Conservation (phyloP, 2,888 invertebrate genomes). For the Nomada hirtipes region DNA sequence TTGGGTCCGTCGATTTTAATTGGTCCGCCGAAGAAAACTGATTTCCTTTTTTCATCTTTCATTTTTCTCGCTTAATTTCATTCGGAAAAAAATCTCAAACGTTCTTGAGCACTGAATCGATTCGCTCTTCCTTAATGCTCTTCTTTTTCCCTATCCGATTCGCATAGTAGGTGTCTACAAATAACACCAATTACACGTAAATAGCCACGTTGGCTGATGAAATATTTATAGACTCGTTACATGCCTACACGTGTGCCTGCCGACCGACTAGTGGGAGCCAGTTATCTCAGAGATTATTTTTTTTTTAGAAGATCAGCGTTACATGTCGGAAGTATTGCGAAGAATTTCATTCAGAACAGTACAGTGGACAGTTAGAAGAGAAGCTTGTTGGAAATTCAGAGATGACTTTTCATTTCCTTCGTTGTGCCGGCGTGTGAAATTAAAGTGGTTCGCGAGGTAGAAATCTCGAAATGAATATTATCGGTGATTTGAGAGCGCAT, state of each 20-base stretch:
- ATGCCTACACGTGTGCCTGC: not conserved
- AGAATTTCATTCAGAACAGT: no score
- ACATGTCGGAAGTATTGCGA: no score
- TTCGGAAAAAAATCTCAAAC: no score
- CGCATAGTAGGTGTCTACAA: constrained; percentile 14
- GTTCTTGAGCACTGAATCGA: constrained; percentile 21
- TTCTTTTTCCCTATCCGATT: constrained; percentile 15
- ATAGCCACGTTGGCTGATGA: constrained; percentile 26
- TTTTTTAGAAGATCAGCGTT: not conserved
- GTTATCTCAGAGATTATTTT: no score
- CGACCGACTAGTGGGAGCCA: not conserved
- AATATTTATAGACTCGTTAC: constrained; percentile 35
- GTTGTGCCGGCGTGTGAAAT: no score
- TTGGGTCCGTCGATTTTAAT: not conserved
- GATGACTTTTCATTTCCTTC: no score
- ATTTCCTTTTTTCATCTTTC: not conserved
- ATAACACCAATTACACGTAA: constrained; percentile 31
- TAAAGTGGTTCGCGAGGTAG: no score
- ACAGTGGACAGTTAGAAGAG: no score
- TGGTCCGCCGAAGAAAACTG: not conserved
- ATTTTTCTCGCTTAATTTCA: not conserved
- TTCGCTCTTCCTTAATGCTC: constrained; percentile 22
- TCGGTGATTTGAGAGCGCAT: no score
- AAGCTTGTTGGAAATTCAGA: no score
- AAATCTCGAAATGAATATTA: no score